A percentile compares a stretch with the other conserved stretches of the same genome.
These are phyloP conservation scores for Anseranas semipalmata DNA, from an alignment of 2,113 vertebrate genomes.

Conservation along the genomic window DNA sequence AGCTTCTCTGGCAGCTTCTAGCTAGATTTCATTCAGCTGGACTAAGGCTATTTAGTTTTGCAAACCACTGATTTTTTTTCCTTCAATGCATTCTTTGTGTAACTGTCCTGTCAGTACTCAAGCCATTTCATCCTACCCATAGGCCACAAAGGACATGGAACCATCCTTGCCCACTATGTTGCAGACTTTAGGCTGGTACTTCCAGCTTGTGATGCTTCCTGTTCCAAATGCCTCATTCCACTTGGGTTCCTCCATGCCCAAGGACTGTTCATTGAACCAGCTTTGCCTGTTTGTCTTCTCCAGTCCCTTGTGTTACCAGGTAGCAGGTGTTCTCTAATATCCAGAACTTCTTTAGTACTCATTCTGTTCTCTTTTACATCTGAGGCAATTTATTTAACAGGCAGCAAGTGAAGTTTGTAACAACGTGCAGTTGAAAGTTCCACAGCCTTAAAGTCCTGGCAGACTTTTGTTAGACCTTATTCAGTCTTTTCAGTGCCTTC, in stretches of 20 bases:
- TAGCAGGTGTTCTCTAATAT: rapidly evolving
- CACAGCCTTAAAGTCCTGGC: neutral
- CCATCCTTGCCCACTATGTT: neutral
- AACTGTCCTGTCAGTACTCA: neutral
- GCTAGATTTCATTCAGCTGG: neutral
- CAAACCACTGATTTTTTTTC: neutral
- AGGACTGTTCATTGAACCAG: neutral
- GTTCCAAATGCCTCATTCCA: neutral
- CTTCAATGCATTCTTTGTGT: neutral
- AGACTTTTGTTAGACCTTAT: neutral
- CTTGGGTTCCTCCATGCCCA: neutral
- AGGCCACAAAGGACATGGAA: neutral
- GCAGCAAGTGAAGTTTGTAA: neutral
- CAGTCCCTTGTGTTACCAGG: neutral
- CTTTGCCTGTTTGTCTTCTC: neutral
- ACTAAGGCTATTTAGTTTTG: neutral
- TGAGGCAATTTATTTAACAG: neutral
- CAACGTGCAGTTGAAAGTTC: rapidly evolving
- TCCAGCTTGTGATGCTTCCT: neutral
- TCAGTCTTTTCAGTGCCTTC: neutral
- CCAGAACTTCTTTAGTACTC: neutral
- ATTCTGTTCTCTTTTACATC: neutral
- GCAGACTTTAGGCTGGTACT: neutral
- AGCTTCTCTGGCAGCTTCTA: neutral
- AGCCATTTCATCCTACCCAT: neutral